Evolutionary conservation across 2,797 vertebrate genomes (phyloP).

Genomic region (Typhlichthys eigenmanni): DNA sequence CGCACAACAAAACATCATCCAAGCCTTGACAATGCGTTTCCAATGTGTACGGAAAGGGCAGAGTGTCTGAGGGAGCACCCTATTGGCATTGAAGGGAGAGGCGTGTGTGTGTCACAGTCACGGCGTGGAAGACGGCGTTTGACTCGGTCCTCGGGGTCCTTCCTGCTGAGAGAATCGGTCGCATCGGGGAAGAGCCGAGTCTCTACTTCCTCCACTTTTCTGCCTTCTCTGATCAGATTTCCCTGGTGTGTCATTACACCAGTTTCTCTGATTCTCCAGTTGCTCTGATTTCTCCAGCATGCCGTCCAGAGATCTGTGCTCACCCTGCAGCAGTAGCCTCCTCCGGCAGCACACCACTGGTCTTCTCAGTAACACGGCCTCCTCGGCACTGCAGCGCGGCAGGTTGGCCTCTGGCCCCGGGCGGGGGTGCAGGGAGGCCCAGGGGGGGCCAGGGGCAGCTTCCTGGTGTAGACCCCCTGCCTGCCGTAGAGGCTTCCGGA

Average conservation of each 20-base stretch:
- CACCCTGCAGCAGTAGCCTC: background rate
- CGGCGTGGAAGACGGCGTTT: too few relatives aligned
- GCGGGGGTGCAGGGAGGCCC: background rate
- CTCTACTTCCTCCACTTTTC: too few relatives aligned
- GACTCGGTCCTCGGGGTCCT: too few relatives aligned
- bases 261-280: too few relatives aligned
- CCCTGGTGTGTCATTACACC: too few relatives aligned
- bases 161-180: background rate
- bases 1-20: too few relatives aligned
- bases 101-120: background rate
- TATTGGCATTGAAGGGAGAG: constrained; percentile 7
- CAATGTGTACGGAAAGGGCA: too few relatives aligned
- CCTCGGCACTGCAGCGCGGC: constrained; percentile 10
- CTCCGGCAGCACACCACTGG: background rate
- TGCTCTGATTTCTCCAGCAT: constrained; percentile 3
- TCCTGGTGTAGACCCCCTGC: constrained; percentile 63
- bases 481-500: constrained; percentile 43
- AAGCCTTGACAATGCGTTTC: too few relatives aligned
- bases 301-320: background rate
- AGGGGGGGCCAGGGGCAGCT: constrained; percentile 33
- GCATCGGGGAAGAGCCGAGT: background rate
- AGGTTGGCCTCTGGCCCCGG: constrained; percentile 23
- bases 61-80: too few relatives aligned
- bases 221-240: too few relatives aligned
- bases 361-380: constrained; percentile 1